Evolutionary conservation across 37 sponge, comb jelly and placozoan genomes (phyloP), one percentile per base, ranked within the genome.

Genomic region (Mnemiopsis leidyi): DNA sequence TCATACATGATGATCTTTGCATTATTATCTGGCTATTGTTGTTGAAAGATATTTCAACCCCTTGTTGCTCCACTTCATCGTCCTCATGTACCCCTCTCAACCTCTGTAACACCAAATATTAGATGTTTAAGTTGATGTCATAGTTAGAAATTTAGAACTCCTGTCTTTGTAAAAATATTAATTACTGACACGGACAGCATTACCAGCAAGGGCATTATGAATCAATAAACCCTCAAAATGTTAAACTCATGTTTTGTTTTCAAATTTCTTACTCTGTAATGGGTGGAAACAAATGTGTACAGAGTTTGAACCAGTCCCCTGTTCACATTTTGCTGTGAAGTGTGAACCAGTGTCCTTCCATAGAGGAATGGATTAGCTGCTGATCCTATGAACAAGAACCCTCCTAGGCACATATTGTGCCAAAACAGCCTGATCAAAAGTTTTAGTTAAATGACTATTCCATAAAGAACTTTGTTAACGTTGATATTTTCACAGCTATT

Each of bases 311-410:
- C 25, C 30, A 71, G 75, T 23, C 75, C 75, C 3, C 75, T 13
- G n/a, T 71, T 13, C 2, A 28, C 30, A 23, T 23, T 5, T 5
- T 28, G 75, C 30, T 71, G 26, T 5, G 26, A n/a, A 23, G 75
- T 71, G 75, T 85, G 40, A 20, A 85, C n/a, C 3, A 85, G 61
- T 40, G 90, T 85, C 35, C 36, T 38, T 32, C 90, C 90, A 23
- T 85, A 85, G 3, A 85, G 32, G 23, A 85, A 85, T 39, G 90
- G 90, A 26, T 85, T 85, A 29, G 35, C 61, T 40, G 90, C 90
- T 29, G 90, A 38, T 9, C 90, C 29, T 0, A 85, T 32, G 29
- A 85, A 85, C 23, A 85, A 40, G 48, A 85, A 85, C 23, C 90
- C 90, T 28, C 90, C 90, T 25, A 85, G 26, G 2, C 36, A 28